Evolutionary conservation across 1,140 invertebrate genomes (phyloP), one percentile per base, ranked within the genome.

Genomic region (Diplogasteroides magnus): DNA sequence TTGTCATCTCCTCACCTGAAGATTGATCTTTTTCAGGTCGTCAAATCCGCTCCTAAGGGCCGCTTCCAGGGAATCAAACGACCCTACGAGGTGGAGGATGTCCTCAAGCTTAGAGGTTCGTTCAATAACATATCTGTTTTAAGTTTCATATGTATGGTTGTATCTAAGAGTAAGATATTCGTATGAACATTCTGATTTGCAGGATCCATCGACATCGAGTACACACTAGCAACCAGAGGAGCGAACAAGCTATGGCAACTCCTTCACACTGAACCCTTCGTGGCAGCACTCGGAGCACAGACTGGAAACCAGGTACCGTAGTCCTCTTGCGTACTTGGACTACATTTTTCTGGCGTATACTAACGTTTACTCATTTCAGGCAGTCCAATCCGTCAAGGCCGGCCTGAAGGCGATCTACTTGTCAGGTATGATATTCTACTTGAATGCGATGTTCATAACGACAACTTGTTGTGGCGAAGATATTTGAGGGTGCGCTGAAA

Each of bases 361-460:
- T n/a, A n/a, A n/a, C n/a, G n/a, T n/a, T n/a, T n/a, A n/a, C n/a
- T n/a, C n/a, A n/a, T n/a, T n/a, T n/a, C 84, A 84, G 59, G 83
- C 83, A 25, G 82, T 85, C 56, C 83, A 84, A 72, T 84, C 84
- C 79, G 84, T 84, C 32, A 76, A 80, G 32, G 83, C 84, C 31
- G 83, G 83, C 23, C 72, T 84, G 19, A 77, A 83, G 63, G 83
- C 83, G 26, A 84, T 84, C 60, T 85, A 84, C 60, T 68, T 85
- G 2, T 85, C 84, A 19, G 81, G 78, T 81, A 61, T 19, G 58
- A 48, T 11, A n/a, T n/a, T n/a, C n/a, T n/a, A n/a, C n/a, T n/a
- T n/a, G n/a, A n/a, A n/a, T n/a, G n/a, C n/a, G n/a, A n/a, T n/a
- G n/a, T n/a, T n/a, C n/a, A n/a, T n/a, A n/a, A n/a, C n/a, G n/a